A percentile compares a stretch with the other conserved stretches of the same genome.
These are phyloP conservation scores for Paramormyrops hopkinsi DNA, from an alignment of 2,797 vertebrate species.

Conservation along the genomic window DNA sequence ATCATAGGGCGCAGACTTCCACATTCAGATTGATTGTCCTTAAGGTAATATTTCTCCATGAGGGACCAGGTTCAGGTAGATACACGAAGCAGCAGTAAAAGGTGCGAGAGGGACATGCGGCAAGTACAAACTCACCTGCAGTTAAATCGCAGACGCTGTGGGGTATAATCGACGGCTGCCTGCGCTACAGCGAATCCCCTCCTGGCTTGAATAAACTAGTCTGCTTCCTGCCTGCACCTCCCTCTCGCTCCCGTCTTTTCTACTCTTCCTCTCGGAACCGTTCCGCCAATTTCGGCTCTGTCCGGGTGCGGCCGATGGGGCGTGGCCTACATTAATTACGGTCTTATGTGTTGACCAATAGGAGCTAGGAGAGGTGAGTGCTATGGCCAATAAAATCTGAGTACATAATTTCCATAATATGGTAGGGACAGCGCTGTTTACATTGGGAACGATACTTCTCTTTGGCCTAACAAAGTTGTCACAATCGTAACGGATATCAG, in stretches of 20 bases:
- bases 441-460: background rate
- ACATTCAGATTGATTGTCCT: background rate
- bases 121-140: conserved; percentile 35
- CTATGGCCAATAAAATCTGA: background rate
- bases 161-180: conserved; percentile 32
- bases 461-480: background rate
- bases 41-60: background rate
- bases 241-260: conserved; percentile 5
- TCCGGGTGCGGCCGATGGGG: conserved; percentile 29
- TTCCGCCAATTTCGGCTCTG: conserved; percentile 24
- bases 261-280: conserved; percentile 2
- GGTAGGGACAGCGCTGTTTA: background rate
- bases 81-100: background rate
- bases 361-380: background rate
- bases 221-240: background rate
- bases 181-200: conserved; percentile 16
- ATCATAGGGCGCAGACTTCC: background rate
- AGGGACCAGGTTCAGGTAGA: background rate
- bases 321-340: conserved; percentile 27
- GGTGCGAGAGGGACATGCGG: background rate
- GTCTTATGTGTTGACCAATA: background rate
- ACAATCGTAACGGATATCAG: background rate
- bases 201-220: background rate
- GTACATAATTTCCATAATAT: background rate
- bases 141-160: conserved; percentile 46